A percentile compares a stretch with the other conserved stretches of the same genome.
phyloP scores from a whole-genome alignment of 1,140 invertebrate genomes.

The Drosophila leontia region DNA sequence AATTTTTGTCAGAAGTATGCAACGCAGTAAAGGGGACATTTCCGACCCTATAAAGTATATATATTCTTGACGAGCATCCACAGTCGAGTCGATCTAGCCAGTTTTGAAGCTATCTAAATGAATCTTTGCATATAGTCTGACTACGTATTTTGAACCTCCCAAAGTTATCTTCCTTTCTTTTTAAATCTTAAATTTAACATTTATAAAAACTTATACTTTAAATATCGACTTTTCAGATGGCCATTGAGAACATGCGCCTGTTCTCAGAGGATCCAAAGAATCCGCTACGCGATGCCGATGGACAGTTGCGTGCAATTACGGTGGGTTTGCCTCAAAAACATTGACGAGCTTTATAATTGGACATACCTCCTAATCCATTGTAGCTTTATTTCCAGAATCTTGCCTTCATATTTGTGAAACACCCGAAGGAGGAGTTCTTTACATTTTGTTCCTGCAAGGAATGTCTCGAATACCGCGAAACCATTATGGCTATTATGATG shows the following conservation, averaged over 20 bases:
- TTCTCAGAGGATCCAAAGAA: conserved; percentile 72
- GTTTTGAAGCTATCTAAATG: too few relatives aligned
- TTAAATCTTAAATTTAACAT: too few relatives aligned
- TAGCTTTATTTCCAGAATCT: conserved; percentile 82
- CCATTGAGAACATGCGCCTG: conserved; percentile 74
- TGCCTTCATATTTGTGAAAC: conserved; percentile 83
- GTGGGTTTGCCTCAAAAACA: conserved; percentile 35
- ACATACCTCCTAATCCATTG: conserved; percentile 67
- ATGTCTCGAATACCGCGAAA: conserved; percentile 84
- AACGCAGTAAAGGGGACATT: too few relatives aligned
- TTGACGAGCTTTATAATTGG: background rate
- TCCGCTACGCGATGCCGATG: conserved; percentile 67
- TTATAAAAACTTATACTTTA: background rate
- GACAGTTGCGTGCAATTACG: conserved; percentile 80
- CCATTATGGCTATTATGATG: conserved; percentile 81
- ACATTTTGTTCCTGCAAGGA: conserved; percentile 84
- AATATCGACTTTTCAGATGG: conserved; percentile 49
- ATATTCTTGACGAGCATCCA: too few relatives aligned
- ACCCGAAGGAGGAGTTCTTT: conserved; percentile 77
- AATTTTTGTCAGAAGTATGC: too few relatives aligned
- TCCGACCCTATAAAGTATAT: too few relatives aligned
- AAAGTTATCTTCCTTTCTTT: too few relatives aligned
- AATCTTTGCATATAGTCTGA: too few relatives aligned
- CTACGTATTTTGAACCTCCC: too few relatives aligned
- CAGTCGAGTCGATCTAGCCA: too few relatives aligned